Base-by-base conservation (phyloP, 2,888 invertebrate genomes). In the Scaptomyza polygonia region DNA sequence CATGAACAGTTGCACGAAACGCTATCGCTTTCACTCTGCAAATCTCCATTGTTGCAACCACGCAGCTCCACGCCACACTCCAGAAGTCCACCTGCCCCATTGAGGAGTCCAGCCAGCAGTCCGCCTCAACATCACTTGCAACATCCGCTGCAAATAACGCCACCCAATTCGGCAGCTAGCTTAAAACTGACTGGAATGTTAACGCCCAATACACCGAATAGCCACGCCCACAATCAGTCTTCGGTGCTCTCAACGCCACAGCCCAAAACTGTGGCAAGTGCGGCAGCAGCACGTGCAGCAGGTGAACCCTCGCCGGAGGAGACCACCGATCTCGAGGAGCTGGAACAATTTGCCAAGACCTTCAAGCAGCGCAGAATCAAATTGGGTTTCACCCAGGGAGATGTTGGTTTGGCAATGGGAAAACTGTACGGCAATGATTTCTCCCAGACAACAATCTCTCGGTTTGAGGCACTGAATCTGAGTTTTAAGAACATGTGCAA, bases 401-500 rank as follows among this genome's bases (percentile, higher is more conserved):
- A 99, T 92, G 99, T 99, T 12, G 99, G 99, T 0, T 94, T 99
- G 62, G 99, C 99, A 55, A 98, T 99, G 97, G 99, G 99, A 73
- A 99, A 98, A 91, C 93, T 99, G 49, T 99, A 99, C 91, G 98
- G 98, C 72, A 99, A 98, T 92, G 99, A 99, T 92, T 99, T 99
- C 93, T 99, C 98, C 57, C 99, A 99, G 93, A 99, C 99, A 66
- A 99, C 99, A 73, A 99, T 99, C 90, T 98, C 97, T 68, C 95
- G 99, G 91, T 99, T 99, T 92, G 99, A 99, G 92, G 99, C 99
- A 21, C 93, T 99, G 74, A 99, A 99, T 92, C 94, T 99, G 76
- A 98, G 98, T 91, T 99, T 99, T 93, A 99, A 99, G 93, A 99
- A 99, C 92, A 99, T 99, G 99, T 99, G 99, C 94, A 99, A 99